A percentile compares a stretch with the other conserved stretches of the same genome.
Conservation (phyloP, 2,888 invertebrate genomes). For the Agonopterix alstromeriana region DNA sequence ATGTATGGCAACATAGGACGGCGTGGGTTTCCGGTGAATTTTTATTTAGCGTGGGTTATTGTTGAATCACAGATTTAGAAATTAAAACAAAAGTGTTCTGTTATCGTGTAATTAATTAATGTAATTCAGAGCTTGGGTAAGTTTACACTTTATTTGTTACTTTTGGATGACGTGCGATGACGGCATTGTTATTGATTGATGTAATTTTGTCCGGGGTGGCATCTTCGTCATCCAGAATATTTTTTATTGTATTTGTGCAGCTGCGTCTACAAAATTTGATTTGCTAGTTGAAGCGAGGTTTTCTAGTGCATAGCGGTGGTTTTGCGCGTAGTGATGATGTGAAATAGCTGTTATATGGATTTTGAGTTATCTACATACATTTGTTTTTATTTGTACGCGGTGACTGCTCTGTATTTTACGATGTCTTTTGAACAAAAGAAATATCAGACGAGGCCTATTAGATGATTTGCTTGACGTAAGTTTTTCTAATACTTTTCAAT, state of each 20-base stretch:
- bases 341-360: no score
- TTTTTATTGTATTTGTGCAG: slow-evolving; percentile 40
- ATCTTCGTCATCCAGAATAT: slow-evolving; percentile 25
- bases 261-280: slow-evolving; percentile 14
- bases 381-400: no score
- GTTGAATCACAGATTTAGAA: not conserved
- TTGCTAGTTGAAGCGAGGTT: no score
- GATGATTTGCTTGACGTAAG: no score
- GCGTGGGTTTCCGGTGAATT: slow-evolving; percentile 62
- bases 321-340: no score
- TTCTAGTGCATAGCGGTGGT: no score
- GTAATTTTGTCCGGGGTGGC: slow-evolving; percentile 47
- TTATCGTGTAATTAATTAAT: slow-evolving; percentile 15
- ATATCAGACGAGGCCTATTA: no score
- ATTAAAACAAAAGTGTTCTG: not conserved
- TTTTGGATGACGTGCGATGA: slow-evolving; percentile 13
- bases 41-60: slow-evolving; percentile 51
- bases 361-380: no score
- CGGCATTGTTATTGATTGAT: slow-evolving; percentile 57
- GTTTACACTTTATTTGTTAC: slow-evolving; percentile 21
- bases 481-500: no score
- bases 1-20: slow-evolving; percentile 52
- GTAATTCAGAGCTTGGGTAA: slow-evolving; percentile 40
- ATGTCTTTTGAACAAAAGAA: no score
- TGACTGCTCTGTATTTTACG: no score